Evolutionary conservation across 1,140 invertebrate genomes (phyloP).

Genomic region (Trichomalopsis sarcophagae): DNA sequence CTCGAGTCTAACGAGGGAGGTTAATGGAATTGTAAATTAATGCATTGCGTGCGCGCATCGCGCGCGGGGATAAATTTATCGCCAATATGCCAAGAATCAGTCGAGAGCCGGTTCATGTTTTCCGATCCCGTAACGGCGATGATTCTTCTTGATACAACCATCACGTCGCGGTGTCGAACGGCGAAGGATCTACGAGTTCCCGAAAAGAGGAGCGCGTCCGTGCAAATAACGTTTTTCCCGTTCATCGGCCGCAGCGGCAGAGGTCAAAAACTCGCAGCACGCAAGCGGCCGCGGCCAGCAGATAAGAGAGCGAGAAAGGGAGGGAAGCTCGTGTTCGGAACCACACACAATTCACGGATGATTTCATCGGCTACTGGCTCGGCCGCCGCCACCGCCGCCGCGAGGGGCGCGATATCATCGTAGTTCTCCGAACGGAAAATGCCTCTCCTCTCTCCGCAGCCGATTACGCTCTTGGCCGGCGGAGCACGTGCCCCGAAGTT

Average conservation of each 20-base stretch:
- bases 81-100: conserved; percentile 30
- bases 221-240: no score
- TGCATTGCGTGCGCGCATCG: conserved; percentile 34
- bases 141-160: background rate
- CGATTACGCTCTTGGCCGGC: conserved; percentile 7
- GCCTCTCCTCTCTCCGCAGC: background rate
- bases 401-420: conserved; percentile 16
- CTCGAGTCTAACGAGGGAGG: conserved; percentile 10
- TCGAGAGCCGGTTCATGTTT: background rate
- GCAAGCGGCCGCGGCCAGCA: background rate
- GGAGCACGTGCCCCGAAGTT: background rate
- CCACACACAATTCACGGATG: conserved; percentile 25
- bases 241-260: background rate
- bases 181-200: no score
- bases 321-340: background rate
- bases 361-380: conserved; percentile 2
- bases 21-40: conserved; percentile 53
- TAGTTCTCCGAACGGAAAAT: conserved; percentile 8
- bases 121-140: background rate
- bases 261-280: conserved; percentile 1
- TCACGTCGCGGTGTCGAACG: no score
- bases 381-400: background rate
- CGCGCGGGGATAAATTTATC: conserved; percentile 42
- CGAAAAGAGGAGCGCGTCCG: background rate
- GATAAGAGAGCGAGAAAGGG: background rate